Conservation (phyloP, 2,797 vertebrate species). For the Emys orbicularis region DNA sequence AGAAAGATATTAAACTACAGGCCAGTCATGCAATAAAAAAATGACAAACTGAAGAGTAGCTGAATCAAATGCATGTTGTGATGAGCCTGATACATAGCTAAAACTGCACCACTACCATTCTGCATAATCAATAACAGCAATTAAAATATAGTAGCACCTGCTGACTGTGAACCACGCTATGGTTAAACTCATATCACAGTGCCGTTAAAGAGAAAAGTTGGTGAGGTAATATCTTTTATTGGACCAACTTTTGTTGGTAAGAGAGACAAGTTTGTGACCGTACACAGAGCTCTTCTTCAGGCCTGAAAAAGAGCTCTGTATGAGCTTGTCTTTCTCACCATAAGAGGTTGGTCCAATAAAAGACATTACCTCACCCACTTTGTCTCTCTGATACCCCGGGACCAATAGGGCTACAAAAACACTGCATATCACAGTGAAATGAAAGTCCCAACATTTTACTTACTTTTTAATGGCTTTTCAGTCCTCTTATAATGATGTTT, state of each 20-base stretch:
- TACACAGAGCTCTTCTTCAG: not conserved
- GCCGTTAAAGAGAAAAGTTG: not conserved
- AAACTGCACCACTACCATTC: fast-evolving
- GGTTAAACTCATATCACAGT: not conserved
- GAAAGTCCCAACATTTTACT: not conserved
- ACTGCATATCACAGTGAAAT: not conserved
- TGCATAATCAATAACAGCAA: not conserved
- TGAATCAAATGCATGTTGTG: not conserved
- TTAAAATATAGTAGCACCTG: not conserved
- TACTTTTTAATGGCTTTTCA: not conserved
- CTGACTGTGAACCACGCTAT: not conserved
- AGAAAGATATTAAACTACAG: not conserved
- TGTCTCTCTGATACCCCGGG: not conserved
- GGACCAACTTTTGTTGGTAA: not conserved
- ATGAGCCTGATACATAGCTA: fast-evolving
- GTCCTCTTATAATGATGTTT: not conserved
- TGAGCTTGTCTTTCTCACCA: not conserved
- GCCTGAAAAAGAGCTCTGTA: not conserved
- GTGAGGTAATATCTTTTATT: not conserved
- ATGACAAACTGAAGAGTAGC: not conserved
- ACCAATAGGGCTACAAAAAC: not conserved
- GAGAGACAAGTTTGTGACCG: not conserved
- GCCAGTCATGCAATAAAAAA: not conserved
- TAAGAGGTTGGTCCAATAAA: not conserved
- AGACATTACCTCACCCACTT: not conserved